These are phyloP conservation scores for Cataglyphis cursor DNA, from an alignment of 2,888 invertebrate species.

Conservation along the genomic window DNA sequence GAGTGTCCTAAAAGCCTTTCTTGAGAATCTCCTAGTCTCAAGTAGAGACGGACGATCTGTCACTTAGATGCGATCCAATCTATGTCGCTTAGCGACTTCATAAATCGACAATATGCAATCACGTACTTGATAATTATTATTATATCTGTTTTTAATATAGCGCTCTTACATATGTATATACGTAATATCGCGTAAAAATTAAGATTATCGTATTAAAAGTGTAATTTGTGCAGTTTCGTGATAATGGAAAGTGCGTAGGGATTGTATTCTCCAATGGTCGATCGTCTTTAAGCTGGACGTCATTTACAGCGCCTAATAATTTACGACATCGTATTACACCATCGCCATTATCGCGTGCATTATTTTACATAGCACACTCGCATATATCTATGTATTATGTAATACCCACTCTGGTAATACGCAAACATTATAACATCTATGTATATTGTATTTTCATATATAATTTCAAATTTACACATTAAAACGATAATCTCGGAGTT, in stretches of 20 bases:
- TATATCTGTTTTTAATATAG: neutral
- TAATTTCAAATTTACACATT: neutral
- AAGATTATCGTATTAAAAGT: neutral
- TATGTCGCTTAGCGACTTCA: slow-evolving; percentile 1
- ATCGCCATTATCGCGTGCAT: slow-evolving; percentile 32
- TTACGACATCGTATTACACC: slow-evolving; percentile 36
- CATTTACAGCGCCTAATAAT: slow-evolving; percentile 34
- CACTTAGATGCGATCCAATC: slow-evolving; percentile 29
- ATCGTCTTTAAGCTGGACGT: slow-evolving; percentile 46
- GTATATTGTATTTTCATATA: slow-evolving; percentile 2
- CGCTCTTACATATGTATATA: too few species aligned
- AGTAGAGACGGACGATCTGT: slow-evolving; percentile 33
- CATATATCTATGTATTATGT: neutral
- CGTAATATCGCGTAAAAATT: neutral
- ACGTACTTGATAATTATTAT: neutral
- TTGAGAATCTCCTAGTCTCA: slow-evolving; percentile 7
- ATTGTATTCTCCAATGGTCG: neutral
- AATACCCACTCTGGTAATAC: neutral
- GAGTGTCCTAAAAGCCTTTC: slow-evolving; percentile 37
- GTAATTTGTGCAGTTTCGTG: too few species aligned
- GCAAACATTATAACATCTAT: neutral
- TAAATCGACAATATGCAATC: neutral
- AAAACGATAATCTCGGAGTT: neutral
- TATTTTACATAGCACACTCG: slow-evolving; percentile 4
- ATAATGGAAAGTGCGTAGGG: neutral